These are phyloP conservation scores for Megalurothrips usitatus DNA, from an alignment of 2,888 invertebrate species.

Conservation along the genomic window DNA sequence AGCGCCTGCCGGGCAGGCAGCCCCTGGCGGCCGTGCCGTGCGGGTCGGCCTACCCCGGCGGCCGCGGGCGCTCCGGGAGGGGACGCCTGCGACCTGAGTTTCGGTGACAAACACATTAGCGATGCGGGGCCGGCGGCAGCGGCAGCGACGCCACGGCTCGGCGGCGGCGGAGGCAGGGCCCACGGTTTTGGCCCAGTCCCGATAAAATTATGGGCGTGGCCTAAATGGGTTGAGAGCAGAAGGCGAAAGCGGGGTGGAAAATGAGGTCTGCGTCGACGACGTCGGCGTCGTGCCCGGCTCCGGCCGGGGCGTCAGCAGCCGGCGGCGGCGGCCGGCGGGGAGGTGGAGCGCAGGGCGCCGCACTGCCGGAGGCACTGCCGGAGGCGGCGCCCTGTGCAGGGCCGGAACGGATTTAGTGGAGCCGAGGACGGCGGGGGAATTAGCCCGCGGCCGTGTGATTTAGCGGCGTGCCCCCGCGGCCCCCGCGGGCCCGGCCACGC, in stretches of 20 bases:
- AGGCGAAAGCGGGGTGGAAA: background rate
- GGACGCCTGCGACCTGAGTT: background rate
- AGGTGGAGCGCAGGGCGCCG: background rate
- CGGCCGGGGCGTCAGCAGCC: background rate
- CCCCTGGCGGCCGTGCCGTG: background rate
- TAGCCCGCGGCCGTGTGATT: background rate
- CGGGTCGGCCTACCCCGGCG: too few relatives aligned
- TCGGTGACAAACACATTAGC: constrained; percentile 22
- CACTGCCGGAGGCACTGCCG: too few relatives aligned
- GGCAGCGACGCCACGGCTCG: background rate
- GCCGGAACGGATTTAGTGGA: too few relatives aligned
- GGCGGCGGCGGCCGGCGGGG: background rate
- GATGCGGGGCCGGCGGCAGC: background rate
- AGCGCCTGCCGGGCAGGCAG: background rate
- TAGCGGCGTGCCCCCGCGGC: background rate
- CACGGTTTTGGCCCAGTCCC: background rate
- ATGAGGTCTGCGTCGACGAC: background rate
- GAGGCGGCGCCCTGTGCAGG: too few relatives aligned
- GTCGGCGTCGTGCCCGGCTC: too few relatives aligned
- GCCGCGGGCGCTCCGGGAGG: too few relatives aligned
- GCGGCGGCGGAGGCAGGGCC: background rate
- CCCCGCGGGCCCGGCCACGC: background rate
- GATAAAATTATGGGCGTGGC: constrained; percentile 15
- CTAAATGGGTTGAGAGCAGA: background rate
- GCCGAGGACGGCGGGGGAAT: too few relatives aligned